A percentile compares a stretch with the other conserved stretches of the same genome.
Evolutionary conservation across 2,113 vertebrate species (phyloP).

Genomic region (Colossoma macropomum): DNA sequence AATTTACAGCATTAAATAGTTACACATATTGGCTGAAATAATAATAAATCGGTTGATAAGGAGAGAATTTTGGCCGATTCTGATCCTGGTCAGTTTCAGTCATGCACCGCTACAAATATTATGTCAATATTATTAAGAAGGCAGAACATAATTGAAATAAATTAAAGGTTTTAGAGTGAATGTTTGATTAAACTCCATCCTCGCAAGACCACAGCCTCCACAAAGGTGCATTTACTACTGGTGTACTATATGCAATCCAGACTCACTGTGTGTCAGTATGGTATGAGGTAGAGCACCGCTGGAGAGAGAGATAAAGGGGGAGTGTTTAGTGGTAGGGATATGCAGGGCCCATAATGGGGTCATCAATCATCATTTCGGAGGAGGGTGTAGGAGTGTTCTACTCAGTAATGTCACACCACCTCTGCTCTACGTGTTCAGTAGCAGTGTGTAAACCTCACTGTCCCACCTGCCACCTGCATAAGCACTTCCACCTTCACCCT

Average conservation of each 20-base stretch:
- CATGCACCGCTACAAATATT: neutral
- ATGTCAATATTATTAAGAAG: neutral
- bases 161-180: too few relatives aligned
- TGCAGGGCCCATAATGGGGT: slow-evolving; percentile 50
- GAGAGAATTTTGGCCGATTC: too few relatives aligned
- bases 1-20: too few relatives aligned
- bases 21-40: too few relatives aligned
- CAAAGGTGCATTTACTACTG: neutral
- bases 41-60: too few relatives aligned
- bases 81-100: too few relatives aligned
- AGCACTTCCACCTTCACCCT: slow-evolving; percentile 30
- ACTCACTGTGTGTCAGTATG: neutral
- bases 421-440: slow-evolving; percentile 52
- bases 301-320: slow-evolving; percentile 6
- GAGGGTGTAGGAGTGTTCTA: slow-evolving; percentile 38
- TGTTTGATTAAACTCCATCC: neutral
- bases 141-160: too few relatives aligned
- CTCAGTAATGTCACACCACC: slow-evolving; percentile 49
- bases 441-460: slow-evolving; percentile 39
- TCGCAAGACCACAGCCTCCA: neutral
- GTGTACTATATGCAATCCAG: neutral
- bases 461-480: slow-evolving; percentile 33
- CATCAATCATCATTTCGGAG: slow-evolving; percentile 57
- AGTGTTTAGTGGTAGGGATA: slow-evolving; percentile 52
- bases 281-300: neutral